Percentiles rank a stretch among this genome's conserved stretches.
These are phyloP conservation scores for Protomyctophum bolini DNA, from an alignment of 2,113 vertebrate genomes.

Conservation along the genomic window DNA sequence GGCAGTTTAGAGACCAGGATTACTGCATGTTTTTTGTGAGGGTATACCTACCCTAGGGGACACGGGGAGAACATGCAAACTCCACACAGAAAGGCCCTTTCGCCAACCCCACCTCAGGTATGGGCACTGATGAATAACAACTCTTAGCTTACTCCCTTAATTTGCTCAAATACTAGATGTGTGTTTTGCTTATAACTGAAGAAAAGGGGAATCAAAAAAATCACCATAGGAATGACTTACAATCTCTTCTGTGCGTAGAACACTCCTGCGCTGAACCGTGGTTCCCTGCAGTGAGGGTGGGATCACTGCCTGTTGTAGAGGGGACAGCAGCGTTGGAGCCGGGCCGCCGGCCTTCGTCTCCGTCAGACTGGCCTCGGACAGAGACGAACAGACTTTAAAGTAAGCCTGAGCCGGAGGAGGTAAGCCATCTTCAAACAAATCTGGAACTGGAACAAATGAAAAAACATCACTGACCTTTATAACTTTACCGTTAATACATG, in stretches of 20 bases:
- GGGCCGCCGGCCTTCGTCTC: conserved; percentile 56
- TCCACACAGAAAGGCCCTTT: too few species aligned
- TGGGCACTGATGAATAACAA: too few species aligned
- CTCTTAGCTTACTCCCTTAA: too few species aligned
- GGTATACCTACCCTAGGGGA: too few species aligned
- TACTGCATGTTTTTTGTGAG: too few species aligned
- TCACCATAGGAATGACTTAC: conserved; percentile 42
- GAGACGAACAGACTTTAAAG: conserved; percentile 76
- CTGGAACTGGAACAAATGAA: conserved; percentile 54
- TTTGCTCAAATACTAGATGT: too few species aligned
- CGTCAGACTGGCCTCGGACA: conserved; percentile 69
- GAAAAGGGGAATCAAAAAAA: too few species aligned
- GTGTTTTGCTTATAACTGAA: too few species aligned
- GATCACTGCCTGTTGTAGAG: conserved; percentile 44
- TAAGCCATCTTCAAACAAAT: conserved; percentile 79
- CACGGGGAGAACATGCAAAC: too few species aligned
- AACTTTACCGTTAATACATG: too few species aligned
- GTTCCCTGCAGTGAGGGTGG: conserved; percentile 54
- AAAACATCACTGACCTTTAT: neutral
- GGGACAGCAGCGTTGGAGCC: conserved; percentile 31
- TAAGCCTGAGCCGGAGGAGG: conserved; percentile 80
- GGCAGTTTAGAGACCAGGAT: too few species aligned
- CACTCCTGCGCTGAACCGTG: conserved; percentile 78
- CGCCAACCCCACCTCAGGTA: too few species aligned
- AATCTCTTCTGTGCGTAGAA: conserved; percentile 79